Base-by-base conservation (phyloP, 2,797 vertebrate species). In the Borostomias antarcticus region DNA sequence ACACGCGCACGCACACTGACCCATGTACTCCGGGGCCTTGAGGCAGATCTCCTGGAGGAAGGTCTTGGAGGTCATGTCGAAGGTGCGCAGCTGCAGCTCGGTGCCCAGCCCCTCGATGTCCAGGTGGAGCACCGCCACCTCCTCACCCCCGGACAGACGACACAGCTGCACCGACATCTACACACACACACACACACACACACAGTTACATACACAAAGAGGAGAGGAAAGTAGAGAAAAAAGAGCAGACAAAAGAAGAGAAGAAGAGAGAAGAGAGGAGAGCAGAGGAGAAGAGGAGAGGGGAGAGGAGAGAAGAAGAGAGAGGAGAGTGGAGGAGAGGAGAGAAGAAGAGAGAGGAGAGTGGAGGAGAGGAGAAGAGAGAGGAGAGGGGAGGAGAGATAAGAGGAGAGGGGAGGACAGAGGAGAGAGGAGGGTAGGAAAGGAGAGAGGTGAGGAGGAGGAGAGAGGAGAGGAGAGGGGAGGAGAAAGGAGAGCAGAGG, bases 31-130 rank as follows among this genome's bases (percentile, higher is more conserved):
- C 21, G 97, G 96, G 68, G 95, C 98, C 78, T 94, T 93, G 64
- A 99, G 91, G 76, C 94, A 95, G 84, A 98, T 93, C 80, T 99
- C 97, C 71, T 82, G 91, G 63, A 98, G 92, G 85, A 95, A 98
- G 23, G 94, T 96, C 86, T 81, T 85, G 23, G 94, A 95, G 21
- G 90, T 89, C 95, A 97, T 94, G 85, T 98, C 95, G 66, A 94
- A 96, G 33, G 95, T 96, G 82, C 93, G 87, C 30, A 98, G 26
- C 52, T 93, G 95, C 73, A 97, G 88, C 72, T 97, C 93, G 1
- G 96, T 98, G 65, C 97, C 97, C 66, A 98, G 88, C 28, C 94
- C 91, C 66, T 95, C 91, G 40, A 98, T 89, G 64, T 91, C 86
- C 78, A 97, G 80, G 64, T 93, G 93, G 61, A 99, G 85, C 47